Evolutionary conservation across 2,113 vertebrate genomes (phyloP).

Genomic region (Syngnathus typhle): DNA sequence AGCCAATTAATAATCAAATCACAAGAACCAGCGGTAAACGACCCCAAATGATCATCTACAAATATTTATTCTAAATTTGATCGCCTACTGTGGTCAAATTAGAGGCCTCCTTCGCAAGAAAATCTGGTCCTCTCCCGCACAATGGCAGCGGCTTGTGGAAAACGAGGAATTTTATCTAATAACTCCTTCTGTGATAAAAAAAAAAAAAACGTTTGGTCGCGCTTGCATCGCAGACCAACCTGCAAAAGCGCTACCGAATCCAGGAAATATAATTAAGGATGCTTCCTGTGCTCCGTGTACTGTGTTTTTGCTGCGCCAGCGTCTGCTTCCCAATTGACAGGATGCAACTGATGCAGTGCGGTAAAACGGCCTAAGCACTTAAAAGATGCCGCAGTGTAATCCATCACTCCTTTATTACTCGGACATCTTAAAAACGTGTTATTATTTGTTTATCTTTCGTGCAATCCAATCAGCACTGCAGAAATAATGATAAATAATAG

Average conservation of each 20-base stretch:
- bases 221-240: conserved; percentile 33
- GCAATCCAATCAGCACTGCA: not conserved
- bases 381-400: not conserved
- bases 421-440: not conserved
- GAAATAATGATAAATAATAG: not conserved
- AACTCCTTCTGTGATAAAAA: conserved; percentile 27
- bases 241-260: conserved; percentile 10
- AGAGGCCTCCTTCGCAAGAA: conserved; percentile 24
- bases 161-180: conserved; percentile 24
- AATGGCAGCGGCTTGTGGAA: conserved; percentile 18
- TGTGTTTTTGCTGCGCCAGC: conserved; percentile 22
- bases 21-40: conserved; percentile 12
- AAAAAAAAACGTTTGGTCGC: conserved; percentile 21
- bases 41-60: not conserved
- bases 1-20: conserved; percentile 7
- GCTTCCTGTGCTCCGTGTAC: not conserved
- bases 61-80: conserved; percentile 11
- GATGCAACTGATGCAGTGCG: conserved; percentile 68
- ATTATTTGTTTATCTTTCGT: not conserved
- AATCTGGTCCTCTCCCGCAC: conserved; percentile 14
- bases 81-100: conserved; percentile 27
- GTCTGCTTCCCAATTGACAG: conserved; percentile 8
- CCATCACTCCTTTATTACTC: not conserved
- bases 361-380: conserved; percentile 44
- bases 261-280: not conserved